Evolutionary conservation across 2,888 invertebrate genomes (phyloP), one percentile per base, ranked within the genome.

Genomic region (Drosophila yooni): DNA sequence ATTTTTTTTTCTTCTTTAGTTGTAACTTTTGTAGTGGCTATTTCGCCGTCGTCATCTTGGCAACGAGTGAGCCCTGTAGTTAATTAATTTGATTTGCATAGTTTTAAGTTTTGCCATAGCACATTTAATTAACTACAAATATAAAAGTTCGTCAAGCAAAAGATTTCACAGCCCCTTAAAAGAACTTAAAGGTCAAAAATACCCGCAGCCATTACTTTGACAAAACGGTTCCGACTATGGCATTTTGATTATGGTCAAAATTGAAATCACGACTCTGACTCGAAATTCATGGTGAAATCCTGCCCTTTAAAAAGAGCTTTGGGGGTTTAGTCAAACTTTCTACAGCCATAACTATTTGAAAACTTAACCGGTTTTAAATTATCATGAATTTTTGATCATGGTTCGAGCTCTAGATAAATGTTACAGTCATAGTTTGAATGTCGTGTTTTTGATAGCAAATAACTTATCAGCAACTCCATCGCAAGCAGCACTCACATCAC

Each of bases 401-500:
- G 2, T 7, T 15, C 13, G 13, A 3, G 3, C 13, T 46, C 15
- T 15, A 21, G 13, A 21, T 21, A 13, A 46, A 8, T 46, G 8
- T 8, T 15, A 1, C 21, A 46, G 15, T 21, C 21, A 21, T 21
- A 4, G 13, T 15, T 21, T 3, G 15, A 15, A 21, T 33, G 33
- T 46, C 43, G 6, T 6, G 13, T 6, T 43, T 43, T 33, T 38
- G 64, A 61, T 64, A 46, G 51, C 52, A 60, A 64, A 21, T 27
- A 31, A 63, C 50, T 61, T 50, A 74, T 33, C 60, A 18, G 33
- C 51, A 53, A 31, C 40, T 62, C 34, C 53, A 74, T 67, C 27
- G 46, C 51, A 57, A 40, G 50, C n/a, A 11, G 33, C 65, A 7
- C 54, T 6, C 25, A 36, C 31, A 11, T 48, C 27, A 38, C 13